Evolutionary conservation across 2,888 invertebrate genomes (phyloP).

Genomic region (Zaprionus bogoriensis): DNA sequence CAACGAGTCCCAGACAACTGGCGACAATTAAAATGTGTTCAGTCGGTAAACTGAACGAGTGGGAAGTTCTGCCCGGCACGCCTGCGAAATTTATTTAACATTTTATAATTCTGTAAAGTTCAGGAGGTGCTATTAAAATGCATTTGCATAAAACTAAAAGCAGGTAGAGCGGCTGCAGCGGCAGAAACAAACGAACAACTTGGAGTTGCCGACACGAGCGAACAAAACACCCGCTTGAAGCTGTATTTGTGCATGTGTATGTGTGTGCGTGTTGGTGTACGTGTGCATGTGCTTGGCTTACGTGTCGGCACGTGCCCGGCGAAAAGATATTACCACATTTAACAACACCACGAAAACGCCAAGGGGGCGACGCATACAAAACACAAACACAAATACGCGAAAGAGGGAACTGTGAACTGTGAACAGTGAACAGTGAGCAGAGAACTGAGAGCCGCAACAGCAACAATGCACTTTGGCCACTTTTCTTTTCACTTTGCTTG

Average conservation of each 20-base stretch:
- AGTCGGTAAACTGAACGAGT: constrained; percentile 20
- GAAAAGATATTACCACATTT: constrained; percentile 58
- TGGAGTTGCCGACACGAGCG: constrained; percentile 30
- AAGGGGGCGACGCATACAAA: constrained; percentile 24
- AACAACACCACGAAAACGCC: constrained; percentile 48
- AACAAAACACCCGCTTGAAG: constrained; percentile 16
- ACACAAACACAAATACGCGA: constrained; percentile 25
- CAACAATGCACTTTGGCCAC: constrained; percentile 46
- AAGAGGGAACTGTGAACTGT: too few species aligned
- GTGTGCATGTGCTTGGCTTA: constrained; percentile 22
- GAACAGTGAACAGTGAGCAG: constrained; percentile 14
- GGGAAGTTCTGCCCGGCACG: constrained; percentile 14
- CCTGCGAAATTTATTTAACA: constrained; percentile 40
- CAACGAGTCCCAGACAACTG: constrained; percentile 38
- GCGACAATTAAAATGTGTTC: constrained; percentile 42
- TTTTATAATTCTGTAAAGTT: constrained; percentile 26
- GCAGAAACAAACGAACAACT: constrained; percentile 38
- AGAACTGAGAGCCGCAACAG: constrained; percentile 8
- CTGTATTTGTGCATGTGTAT: constrained; percentile 2
- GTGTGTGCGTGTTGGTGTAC: background rate
- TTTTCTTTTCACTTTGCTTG: constrained; percentile 44
- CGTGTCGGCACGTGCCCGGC: constrained; percentile 61
- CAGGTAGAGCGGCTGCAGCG: constrained; percentile 31
- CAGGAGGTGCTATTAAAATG: constrained; percentile 49
- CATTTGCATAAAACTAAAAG: constrained; percentile 67